Evolutionary conservation across 2,113 vertebrate genomes (phyloP).

Genomic region (Malurus alboscapulatus): DNA sequence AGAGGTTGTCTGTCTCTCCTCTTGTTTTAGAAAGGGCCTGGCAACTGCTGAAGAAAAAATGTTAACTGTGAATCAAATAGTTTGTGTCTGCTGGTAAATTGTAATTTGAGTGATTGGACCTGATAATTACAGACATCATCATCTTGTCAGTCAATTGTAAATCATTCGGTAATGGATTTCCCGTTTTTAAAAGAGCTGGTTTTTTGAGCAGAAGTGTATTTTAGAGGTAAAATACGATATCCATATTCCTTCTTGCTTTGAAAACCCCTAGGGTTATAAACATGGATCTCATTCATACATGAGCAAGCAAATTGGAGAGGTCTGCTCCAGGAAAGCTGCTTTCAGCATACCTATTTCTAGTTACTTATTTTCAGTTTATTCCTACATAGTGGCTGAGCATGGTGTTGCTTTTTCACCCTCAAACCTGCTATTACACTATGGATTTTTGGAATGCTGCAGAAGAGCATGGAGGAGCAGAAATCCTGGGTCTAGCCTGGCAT

Average conservation of each 20-base stretch:
- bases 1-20: not conserved
- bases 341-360: not conserved
- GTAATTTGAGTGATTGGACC: slow-evolving; percentile 34
- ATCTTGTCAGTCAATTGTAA: slow-evolving; percentile 55
- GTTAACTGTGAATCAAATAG: slow-evolving; percentile 29
- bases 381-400: not conserved
- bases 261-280: not conserved
- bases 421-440: not conserved
- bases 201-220: not conserved
- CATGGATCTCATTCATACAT: not conserved
- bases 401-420: not conserved
- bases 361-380: not conserved
- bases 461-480: not conserved
- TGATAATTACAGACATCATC: slow-evolving; percentile 48
- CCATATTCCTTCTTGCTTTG: not conserved
- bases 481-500: fast-evolving
- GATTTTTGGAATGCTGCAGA: not conserved
- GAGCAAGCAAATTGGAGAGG: not conserved
- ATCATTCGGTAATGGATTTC: slow-evolving; percentile 28
- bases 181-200: not conserved
- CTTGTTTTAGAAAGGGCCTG: not conserved
- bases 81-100: slow-evolving; percentile 52
- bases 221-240: not conserved
- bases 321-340: not conserved
- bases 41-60: not conserved